Base-by-base conservation (phyloP, 1,140 invertebrate genomes). In the Alviniconcha marisindica region DNA sequence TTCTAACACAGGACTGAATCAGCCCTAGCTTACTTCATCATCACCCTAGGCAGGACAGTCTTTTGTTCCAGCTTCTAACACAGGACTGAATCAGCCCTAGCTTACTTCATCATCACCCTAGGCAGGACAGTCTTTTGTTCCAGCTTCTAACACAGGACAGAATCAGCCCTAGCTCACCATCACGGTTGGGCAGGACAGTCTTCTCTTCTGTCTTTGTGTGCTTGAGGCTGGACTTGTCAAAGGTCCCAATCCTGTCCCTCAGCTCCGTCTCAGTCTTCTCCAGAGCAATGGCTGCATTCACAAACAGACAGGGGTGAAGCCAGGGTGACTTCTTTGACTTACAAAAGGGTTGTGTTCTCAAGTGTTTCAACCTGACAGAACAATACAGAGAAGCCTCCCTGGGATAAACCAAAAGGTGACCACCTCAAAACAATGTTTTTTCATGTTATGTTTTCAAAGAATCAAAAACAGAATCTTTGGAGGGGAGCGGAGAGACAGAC, bases 191-290 rank as follows among this genome's bases (percentile, higher is more conserved):
- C 40, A 90, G 76, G 28, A 84, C 82, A 33, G 78, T 86, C 84
- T 90, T 90, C 80, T 90, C 89, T 24, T 86, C 86, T 5, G 36
- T 66, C 54, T 88, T 74, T 1, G 85, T 83, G 33, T 87, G 85
- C 36, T 85, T 87, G 54, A 90, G 84, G 63, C 84, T 82, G 56
- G 69, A 63, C 44, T 82, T 85, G 44, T 87, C 82, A 66, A 90
- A 90, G 12, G 95, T 95, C 7, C 74, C 81, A n/a, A 90, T 88
- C 15, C 77, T 71, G 21, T 78, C 56, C 69, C 77, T 84, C 31
- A 86, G 63, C 60, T 87, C 83, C 7, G 80, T 42, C 51, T 87
- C 85, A 14, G 83, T 83, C 81, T 88, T 89, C 80, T 87, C 88
- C 54, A 82, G 81, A 24, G 56, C 82, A 73, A 89, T 86, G 15